Evolutionary conservation across 1,140 invertebrate species (phyloP).

Genomic region (Apis laboriosa): DNA sequence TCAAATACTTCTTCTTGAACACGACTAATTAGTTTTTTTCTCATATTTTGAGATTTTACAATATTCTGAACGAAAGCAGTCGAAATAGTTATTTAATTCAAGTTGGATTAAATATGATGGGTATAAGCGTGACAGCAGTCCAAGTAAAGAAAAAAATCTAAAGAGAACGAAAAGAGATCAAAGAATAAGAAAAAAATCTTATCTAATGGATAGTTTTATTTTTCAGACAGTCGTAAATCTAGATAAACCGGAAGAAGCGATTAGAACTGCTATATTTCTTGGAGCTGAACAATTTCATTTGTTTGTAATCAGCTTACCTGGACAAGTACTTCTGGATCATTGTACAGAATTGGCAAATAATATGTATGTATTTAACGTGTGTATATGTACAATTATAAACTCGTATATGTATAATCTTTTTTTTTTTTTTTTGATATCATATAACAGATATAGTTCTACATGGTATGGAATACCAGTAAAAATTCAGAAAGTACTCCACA

Average conservation of each 20-base stretch:
- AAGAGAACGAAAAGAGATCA: neutral
- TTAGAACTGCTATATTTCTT: neutral
- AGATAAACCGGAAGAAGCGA: neutral
- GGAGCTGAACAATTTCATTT: neutral
- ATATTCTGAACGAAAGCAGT: neutral
- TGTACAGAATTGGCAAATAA: neutral
- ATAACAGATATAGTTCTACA: neutral
- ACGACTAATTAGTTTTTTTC: neutral
- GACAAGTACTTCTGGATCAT: neutral
- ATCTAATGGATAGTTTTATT: neutral
- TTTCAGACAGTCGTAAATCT: neutral
- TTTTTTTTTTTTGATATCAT: too few species aligned
- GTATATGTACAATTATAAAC: fast-evolving
- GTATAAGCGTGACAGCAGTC: neutral
- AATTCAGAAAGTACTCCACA: neutral
- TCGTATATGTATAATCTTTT: too few species aligned
- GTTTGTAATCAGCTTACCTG: neutral
- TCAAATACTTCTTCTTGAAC: neutral
- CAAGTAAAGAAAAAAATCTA: neutral
- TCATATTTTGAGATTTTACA: neutral
- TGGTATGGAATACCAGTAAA: neutral
- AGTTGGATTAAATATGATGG: neutral
- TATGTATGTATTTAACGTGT: neutral
- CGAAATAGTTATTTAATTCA: conserved; percentile 4
- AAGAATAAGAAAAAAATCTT: neutral